These are phyloP conservation scores for Sitophilus oryzae DNA, from an alignment of 1,140 invertebrate species.

Conservation along the genomic window DNA sequence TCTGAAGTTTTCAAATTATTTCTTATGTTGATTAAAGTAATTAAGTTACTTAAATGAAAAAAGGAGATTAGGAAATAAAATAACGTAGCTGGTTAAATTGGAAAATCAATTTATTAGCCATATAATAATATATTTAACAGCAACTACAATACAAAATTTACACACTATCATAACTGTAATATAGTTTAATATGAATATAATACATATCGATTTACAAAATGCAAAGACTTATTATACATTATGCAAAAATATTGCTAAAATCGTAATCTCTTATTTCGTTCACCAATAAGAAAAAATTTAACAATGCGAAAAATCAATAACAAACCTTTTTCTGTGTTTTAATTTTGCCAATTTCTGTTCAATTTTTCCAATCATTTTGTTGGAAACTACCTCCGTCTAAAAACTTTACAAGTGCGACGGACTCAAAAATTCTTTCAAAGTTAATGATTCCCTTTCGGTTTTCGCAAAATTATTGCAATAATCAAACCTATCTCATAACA, in stretches of 20 bases:
- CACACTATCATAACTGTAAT: constrained; percentile 45
- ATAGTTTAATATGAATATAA: constrained; percentile 44
- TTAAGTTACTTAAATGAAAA: no score
- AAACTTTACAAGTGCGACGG: constrained; percentile 16
- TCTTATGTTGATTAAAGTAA: no score
- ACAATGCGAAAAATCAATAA: constrained; percentile 38
- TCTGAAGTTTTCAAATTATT: no score
- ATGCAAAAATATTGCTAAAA: constrained; percentile 46
- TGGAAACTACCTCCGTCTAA: constrained; percentile 7
- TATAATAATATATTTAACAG: constrained; percentile 46
- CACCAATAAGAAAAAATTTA: constrained; percentile 39
- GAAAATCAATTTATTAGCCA: constrained; percentile 45
- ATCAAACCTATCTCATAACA: constrained; percentile 25
- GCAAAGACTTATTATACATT: constrained; percentile 40
- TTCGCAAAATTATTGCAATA: constrained; percentile 15
- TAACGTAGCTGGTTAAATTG: constrained; percentile 33
- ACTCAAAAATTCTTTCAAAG: not conserved
- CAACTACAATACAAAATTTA: constrained; percentile 48
- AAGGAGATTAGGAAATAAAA: no score
- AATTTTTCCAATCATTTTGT: no score
- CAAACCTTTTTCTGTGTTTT: constrained; percentile 20
- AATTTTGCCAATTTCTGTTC: no score
- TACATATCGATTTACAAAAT: constrained; percentile 44
- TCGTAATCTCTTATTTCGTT: constrained; percentile 42
- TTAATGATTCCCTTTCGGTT: not conserved